Evolutionary conservation across 2,797 vertebrate genomes (phyloP), one percentile per base, ranked within the genome.

Genomic region (Diglossa cyanea): DNA sequence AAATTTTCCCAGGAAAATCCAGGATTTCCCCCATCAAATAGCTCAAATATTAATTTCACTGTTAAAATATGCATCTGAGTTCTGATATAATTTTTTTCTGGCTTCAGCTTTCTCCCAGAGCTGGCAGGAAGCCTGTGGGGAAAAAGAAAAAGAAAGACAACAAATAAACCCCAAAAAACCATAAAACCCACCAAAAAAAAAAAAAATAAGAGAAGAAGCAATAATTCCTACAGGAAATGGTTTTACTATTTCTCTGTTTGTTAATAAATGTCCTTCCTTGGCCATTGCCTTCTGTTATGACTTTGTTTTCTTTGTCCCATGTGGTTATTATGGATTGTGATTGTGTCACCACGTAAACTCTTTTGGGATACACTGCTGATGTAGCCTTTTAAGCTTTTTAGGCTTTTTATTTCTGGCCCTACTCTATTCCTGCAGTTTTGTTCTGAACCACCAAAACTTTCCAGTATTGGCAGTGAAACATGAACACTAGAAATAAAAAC

Each of bases 211-310:
- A 74, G 13, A 58, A 54, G 11, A 66, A 2, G 4, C 5, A 86
- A 51, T 71, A 74, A 63, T 63, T 93, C 28, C 40, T 80, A 7
- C 18, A 74, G 55, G 28, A 96, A 81, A 65, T 35, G 6, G 26
- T 78, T 89, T 57, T 31, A 33, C 3, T 67, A 65, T 68, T 83
- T 67, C 17, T 78, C 7, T 60, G 3, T 72, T 89, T 86, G 9
- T 78, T 85, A 82, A 73, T 61, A 87, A 74, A 60, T 40, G 14
- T 74, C 45, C 33, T 90, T 80, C 39, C 45, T 77, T 88, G 47
- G 11, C 5, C 4, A 3, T 16, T 84, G 26, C 15, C 13, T 60
- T 19, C 26, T 77, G 23, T 71, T 88, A 48, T 20, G 48, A 76
- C 40, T 91, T 95, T 91, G 17, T 80, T 74, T 21, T n/a, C 15